Percentiles rank a stretch among this genome's conserved stretches.
phyloP scores from a whole-genome alignment of 2,888 invertebrate genomes.

The Pasiphila rectangulata region DNA sequence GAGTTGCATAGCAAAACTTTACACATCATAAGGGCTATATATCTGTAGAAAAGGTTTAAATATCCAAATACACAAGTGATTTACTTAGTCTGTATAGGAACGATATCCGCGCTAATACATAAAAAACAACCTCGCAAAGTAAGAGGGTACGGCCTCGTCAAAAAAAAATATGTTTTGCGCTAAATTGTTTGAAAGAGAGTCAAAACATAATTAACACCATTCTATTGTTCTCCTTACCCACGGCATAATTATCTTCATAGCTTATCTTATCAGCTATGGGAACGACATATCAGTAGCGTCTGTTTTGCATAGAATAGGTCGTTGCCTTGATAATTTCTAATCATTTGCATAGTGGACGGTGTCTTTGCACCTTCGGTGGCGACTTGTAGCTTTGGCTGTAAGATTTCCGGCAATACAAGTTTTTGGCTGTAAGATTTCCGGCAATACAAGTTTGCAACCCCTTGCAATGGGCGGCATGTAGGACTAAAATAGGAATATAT shows the following conservation, averaged over 20 bases:
- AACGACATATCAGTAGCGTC: constrained; percentile 45
- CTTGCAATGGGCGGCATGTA: too few species aligned
- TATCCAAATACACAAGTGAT: too few species aligned
- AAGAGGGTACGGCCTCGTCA: not conserved
- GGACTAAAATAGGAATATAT: too few species aligned
- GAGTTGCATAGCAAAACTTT: too few species aligned
- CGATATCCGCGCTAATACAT: too few species aligned
- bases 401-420: too few species aligned
- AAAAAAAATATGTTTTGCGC: not conserved
- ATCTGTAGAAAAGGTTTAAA: too few species aligned
- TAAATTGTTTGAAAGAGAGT: not conserved
- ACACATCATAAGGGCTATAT: too few species aligned
- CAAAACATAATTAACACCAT: constrained; percentile 12
- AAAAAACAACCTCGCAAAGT: too few species aligned
- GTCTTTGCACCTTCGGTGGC: not conserved
- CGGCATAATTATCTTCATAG: constrained; percentile 36
- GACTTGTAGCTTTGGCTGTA: not conserved
- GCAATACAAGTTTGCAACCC: too few species aligned
- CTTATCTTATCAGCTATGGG: constrained; percentile 51
- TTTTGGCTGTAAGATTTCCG: too few species aligned
- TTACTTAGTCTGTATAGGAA: too few species aligned
- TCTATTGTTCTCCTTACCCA: constrained; percentile 29
- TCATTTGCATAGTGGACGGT: constrained; percentile 38
- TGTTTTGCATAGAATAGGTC: constrained; percentile 55
- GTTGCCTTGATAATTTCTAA: constrained; percentile 49